Conservation (phyloP, 2,113 vertebrate genomes). For the Alaudala cheleensis region DNA sequence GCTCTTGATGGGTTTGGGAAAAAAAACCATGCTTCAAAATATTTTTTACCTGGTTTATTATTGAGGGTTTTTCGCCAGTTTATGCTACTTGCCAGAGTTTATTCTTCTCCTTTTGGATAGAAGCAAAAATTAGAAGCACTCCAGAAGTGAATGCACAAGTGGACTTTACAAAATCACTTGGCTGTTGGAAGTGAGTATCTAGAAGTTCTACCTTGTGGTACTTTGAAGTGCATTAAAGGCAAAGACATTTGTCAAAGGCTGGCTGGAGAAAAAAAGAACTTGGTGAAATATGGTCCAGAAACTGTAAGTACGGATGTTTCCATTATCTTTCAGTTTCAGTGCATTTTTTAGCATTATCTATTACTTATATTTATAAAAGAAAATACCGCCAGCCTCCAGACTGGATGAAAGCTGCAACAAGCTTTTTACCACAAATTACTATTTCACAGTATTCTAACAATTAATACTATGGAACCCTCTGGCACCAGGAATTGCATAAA, state of each 20-base stretch:
- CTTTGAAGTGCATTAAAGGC: background rate
- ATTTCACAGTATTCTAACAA: background rate
- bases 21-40: background rate
- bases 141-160: background rate
- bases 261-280: background rate
- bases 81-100: background rate
- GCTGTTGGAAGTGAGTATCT: background rate
- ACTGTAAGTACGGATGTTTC: background rate
- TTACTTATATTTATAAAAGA: background rate
- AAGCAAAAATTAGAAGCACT: conserved; percentile 13
- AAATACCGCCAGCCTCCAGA: background rate
- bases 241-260: background rate
- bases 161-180: background rate
- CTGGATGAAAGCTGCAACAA: background rate
- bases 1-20: background rate
- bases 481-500: background rate
- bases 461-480: background rate
- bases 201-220: background rate
- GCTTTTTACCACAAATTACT: background rate
- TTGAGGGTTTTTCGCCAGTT: background rate
- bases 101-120: background rate
- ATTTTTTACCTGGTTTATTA: background rate
- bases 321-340: background rate
- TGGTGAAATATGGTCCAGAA: background rate
- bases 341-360: background rate